A percentile compares a stretch with the other conserved stretches of the same genome.
phyloP scores from a whole-genome alignment of 2,797 vertebrate species.

The Lepidocolaptes lacrymiger region DNA sequence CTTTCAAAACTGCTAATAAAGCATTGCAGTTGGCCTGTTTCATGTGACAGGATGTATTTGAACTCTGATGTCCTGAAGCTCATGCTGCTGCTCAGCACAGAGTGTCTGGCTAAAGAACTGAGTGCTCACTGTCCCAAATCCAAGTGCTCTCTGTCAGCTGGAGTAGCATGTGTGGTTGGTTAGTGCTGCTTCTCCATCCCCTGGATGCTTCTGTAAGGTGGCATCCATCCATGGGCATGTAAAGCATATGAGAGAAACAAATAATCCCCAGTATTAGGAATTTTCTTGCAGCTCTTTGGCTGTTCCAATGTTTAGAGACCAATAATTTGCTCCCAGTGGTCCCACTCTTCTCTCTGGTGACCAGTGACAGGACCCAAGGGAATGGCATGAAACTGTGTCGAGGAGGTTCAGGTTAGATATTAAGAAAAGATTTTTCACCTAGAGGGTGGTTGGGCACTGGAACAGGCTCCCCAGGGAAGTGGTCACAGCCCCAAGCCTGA shows the following conservation, averaged over 20 bases:
- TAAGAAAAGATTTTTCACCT: not conserved
- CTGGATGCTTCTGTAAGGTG: not conserved
- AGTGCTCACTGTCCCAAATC: not conserved
- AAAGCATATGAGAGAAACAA: not conserved
- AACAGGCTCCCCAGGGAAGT: not conserved
- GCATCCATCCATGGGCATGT: accelerated
- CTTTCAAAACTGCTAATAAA: not conserved
- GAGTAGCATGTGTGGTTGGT: accelerated
- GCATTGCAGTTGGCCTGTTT: not conserved
- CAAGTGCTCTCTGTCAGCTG: not conserved
- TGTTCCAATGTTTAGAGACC: not conserved
- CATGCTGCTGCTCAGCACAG: accelerated
- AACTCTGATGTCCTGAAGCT: not conserved
- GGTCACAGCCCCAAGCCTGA: not conserved
- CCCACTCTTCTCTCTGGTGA: not conserved
- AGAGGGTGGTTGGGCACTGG: accelerated
- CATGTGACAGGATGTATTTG: not conserved
- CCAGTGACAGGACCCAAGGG: not conserved
- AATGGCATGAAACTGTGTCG: not conserved
- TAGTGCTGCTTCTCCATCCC: accelerated
- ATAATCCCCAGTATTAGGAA: not conserved
- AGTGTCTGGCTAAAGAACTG: accelerated
- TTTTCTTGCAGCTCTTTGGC: not conserved
- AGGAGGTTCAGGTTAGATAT: not conserved
- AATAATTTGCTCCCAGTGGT: not conserved